Evolutionary conservation across 30 jellyfish, hydroid and myxozoan genomes (phyloP).

Genomic region (Sanderia malayensis): DNA sequence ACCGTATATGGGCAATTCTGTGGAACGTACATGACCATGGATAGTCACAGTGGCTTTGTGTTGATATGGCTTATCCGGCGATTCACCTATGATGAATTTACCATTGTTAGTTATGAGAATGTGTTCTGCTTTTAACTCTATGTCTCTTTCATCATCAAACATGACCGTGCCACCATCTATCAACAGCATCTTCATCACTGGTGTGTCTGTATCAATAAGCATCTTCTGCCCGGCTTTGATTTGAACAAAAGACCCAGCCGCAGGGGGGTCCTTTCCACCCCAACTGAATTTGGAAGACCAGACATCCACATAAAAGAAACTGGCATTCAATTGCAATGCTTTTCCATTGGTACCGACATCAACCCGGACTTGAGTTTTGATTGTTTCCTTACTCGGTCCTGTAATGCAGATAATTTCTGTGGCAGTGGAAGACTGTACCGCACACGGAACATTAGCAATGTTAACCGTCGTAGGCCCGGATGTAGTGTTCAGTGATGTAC

Average conservation of each 20-base stretch:
- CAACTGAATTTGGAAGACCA: slow-evolving; percentile 94
- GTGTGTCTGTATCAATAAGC: slow-evolving; percentile 89
- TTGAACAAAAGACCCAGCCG: slow-evolving; percentile 71
- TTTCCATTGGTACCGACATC: slow-evolving; percentile 67
- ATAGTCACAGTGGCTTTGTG: slow-evolving; percentile 85
- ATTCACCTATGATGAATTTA: slow-evolving; percentile 72
- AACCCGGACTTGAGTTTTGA: slow-evolving; percentile 54
- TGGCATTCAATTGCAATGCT: slow-evolving; percentile 42
- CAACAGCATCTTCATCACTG: slow-evolving; percentile 69
- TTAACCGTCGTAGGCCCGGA: slow-evolving; percentile 63
- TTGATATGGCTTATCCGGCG: slow-evolving; percentile 79
- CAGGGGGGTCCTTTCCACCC: slow-evolving; percentile 94
- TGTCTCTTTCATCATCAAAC: slow-evolving; percentile 80
- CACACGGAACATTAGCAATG: slow-evolving; percentile 68
- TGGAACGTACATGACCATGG: slow-evolving; percentile 95
- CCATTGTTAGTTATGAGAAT: slow-evolving; percentile 84
- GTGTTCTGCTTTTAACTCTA: slow-evolving; percentile 83
- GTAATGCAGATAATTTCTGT: slow-evolving; percentile 64
- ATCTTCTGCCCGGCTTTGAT: slow-evolving; percentile 68
- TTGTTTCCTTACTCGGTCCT: slow-evolving; percentile 54
- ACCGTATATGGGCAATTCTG: slow-evolving; percentile 96
- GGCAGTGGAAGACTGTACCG: slow-evolving; percentile 41
- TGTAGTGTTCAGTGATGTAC: slow-evolving; percentile 51
- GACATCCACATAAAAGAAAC: slow-evolving; percentile 84
- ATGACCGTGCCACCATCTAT: slow-evolving; percentile 84